Evolutionary conservation across 2,888 invertebrate species (phyloP).

Genomic region (Pseudanteris insignis): DNA sequence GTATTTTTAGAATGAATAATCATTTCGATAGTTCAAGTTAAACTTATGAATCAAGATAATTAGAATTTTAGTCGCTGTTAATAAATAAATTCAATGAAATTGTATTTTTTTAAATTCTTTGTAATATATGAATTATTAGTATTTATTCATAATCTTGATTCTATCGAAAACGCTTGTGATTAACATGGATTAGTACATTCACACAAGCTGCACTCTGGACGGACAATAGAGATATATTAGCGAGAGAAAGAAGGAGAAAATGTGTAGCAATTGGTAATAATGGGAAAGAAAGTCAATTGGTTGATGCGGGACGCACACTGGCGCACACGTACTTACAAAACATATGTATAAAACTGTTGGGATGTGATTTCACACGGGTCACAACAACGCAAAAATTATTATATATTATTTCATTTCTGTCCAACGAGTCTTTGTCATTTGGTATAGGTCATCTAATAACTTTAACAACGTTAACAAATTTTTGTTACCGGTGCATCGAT

Average conservation of each 20-base stretch:
- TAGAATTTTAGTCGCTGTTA: too few relatives aligned
- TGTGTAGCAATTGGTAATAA: slow-evolving; percentile 49
- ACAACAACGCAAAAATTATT: slow-evolving; percentile 76
- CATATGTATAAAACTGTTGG: slow-evolving; percentile 66
- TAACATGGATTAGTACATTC: slow-evolving; percentile 55
- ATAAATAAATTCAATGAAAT: too few relatives aligned
- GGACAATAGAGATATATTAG: slow-evolving; percentile 54
- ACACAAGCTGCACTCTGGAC: slow-evolving; percentile 63
- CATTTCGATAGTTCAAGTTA: slow-evolving; percentile 38
- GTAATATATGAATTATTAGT: background rate
- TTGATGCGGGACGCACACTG: slow-evolving; percentile 64
- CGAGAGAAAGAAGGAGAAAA: slow-evolving; percentile 51
- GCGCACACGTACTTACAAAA: slow-evolving; percentile 66
- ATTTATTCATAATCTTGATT: slow-evolving; percentile 14
- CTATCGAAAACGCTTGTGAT: slow-evolving; percentile 45
- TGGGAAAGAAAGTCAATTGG: slow-evolving; percentile 46
- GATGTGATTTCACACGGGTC: slow-evolving; percentile 78
- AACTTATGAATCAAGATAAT: too few relatives aligned
- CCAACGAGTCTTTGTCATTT: slow-evolving; percentile 19
- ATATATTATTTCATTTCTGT: slow-evolving; percentile 4
- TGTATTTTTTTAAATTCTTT: background rate
- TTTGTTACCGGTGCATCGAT: slow-evolving; percentile 6
- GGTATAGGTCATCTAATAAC: too few relatives aligned
- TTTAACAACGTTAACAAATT: slow-evolving; percentile 8
- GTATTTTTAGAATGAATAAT: slow-evolving; percentile 20